A percentile compares a stretch with the other conserved stretches of the same genome.
phyloP scores from a whole-genome alignment of 2,797 vertebrate species.

The Sarcophilus harrisii region DNA sequence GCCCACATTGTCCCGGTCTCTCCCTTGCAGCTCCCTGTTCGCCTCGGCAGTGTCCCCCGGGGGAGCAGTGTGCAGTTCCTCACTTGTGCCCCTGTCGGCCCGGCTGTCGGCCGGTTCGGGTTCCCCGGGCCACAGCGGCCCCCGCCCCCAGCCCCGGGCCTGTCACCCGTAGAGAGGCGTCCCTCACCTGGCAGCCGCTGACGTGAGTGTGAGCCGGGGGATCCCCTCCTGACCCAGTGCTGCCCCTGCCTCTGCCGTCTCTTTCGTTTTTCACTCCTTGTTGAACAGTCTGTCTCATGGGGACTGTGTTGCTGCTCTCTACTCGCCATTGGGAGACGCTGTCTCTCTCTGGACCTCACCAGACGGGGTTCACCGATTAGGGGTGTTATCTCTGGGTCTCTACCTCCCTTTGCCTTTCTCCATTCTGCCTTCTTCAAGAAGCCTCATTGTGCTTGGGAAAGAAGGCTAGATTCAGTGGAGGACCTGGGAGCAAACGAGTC shows the following conservation, averaged over 20 bases:
- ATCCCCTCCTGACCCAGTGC: background rate
- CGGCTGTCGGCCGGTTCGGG: background rate
- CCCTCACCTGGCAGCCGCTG: slow-evolving; percentile 79
- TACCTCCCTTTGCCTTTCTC: background rate
- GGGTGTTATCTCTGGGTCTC: background rate
- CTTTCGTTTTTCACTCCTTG: background rate
- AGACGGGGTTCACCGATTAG: background rate
- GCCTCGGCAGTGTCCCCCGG: slow-evolving; percentile 74
- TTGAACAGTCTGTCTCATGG: background rate
- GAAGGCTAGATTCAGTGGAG: background rate
- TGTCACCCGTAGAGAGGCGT: slow-evolving; percentile 71
- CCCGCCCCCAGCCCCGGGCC: slow-evolving; percentile 52
- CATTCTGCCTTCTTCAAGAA: background rate
- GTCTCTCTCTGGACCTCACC: background rate
- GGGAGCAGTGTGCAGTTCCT: slow-evolving; percentile 57
- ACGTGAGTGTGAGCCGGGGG: slow-evolving; percentile 72
- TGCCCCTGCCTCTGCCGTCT: background rate
- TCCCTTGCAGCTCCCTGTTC: slow-evolving; percentile 64
- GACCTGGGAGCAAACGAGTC: background rate
- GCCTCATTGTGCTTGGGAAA: background rate
- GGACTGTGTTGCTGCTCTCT: background rate
- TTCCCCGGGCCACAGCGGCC: background rate
- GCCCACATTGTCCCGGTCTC: background rate
- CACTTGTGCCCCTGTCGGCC: slow-evolving; percentile 43
- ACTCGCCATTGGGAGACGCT: background rate